Conservation (phyloP, 2,888 invertebrate species). For the Pristionchus fissidentatus region DNA sequence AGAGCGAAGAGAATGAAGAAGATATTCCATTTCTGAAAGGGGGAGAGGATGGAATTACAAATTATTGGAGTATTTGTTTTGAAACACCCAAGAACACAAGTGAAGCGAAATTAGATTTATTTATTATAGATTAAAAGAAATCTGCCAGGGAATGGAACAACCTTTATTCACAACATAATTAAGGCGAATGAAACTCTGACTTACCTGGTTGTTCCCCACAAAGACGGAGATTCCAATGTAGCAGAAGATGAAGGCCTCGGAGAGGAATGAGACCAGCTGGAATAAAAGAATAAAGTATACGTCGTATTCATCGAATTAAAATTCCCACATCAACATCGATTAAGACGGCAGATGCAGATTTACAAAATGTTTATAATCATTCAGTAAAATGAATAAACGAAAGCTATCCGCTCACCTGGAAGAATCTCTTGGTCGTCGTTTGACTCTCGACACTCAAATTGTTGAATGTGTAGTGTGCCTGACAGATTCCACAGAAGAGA, state of each 20-base stretch:
- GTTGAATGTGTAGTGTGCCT: constrained; percentile 98
- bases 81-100: no score
- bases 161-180: not conserved
- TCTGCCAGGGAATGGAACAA: no score
- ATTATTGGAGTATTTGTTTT: no score
- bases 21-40: constrained; percentile 85
- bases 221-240: constrained; percentile 99
- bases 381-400: no score
- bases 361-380: constrained; percentile 76
- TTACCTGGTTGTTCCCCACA: constrained; percentile 63
- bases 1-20: constrained; percentile 93
- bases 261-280: constrained; percentile 92
- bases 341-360: not conserved
- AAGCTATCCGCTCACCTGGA: constrained; percentile 56
- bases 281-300: constrained; percentile 78
- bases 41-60: no score
- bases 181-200: not conserved
- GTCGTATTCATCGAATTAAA: not conserved
- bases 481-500: constrained; percentile 97
- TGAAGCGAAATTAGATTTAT: no score
- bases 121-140: no score
- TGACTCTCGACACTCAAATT: constrained; percentile 91
- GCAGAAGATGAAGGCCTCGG: constrained; percentile 97
- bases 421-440: constrained; percentile 86
- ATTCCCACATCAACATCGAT: not conserved